Conservation (phyloP, 2,113 vertebrate genomes). For the Rattus norvegicus region GRCr8 NC_086032.1:14887501-14888000, state of each 20-base stretch:
- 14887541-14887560: background rate
- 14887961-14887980: no score
- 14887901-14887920: background rate
- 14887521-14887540: background rate
- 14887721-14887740: background rate
- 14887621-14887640: background rate
- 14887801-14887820: no score
- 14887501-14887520: background rate
- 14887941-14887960: background rate
- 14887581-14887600: background rate
- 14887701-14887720: background rate
- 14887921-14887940: background rate
- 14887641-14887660: background rate
- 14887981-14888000: background rate
- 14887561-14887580: background rate
- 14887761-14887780: background rate
- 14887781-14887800: background rate
- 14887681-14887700: no score
- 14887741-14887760: background rate
- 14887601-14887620: background rate
- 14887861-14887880: no score
- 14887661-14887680: background rate
- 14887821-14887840: accelerated
- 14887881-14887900: background rate
- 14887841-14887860: background rate